phyloP scores from a whole-genome alignment of 2,113 vertebrate genomes.

The Notothenia rossii region DNA sequence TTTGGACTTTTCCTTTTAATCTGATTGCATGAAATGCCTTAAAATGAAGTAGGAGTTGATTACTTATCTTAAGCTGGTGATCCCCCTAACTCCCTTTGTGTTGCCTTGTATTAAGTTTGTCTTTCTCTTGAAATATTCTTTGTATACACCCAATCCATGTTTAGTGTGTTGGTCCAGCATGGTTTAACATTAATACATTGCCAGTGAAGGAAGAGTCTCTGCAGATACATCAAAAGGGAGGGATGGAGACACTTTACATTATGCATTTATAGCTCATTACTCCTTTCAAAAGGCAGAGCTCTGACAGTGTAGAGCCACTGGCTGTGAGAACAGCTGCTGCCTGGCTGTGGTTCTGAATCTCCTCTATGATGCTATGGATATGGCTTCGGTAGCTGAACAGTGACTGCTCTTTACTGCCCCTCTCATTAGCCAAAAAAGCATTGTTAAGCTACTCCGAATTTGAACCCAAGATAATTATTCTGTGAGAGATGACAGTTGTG shows the following conservation, averaged over 20 bases:
- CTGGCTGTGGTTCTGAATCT: not conserved
- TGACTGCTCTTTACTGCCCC: not conserved
- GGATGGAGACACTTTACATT: constrained; percentile 33
- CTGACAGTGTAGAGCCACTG: constrained; percentile 27
- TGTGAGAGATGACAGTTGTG: constrained; percentile 1
- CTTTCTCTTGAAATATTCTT: not conserved
- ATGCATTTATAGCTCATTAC: constrained; percentile 33
- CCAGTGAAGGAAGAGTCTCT: not conserved
- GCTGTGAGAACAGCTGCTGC: constrained; percentile 39
- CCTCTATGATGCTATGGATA: not conserved
- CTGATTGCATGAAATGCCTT: constrained; percentile 3
- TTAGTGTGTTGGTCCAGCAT: not conserved
- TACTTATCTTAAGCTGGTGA: not conserved
- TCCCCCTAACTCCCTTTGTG: not conserved
- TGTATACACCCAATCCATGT: not conserved
- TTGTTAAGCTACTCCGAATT: not conserved
- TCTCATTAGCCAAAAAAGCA: not conserved
- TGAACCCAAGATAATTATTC: not conserved
- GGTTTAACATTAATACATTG: not conserved
- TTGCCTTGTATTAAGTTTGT: not conserved
- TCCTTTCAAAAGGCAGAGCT: constrained; percentile 23
- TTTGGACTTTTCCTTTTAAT: constrained; percentile 49
- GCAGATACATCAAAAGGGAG: constrained; percentile 4
- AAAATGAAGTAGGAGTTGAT: constrained; percentile 14
- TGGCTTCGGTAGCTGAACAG: not conserved